Conservation (phyloP, 1,140 invertebrate genomes). For the Aphelinus certus region DNA sequence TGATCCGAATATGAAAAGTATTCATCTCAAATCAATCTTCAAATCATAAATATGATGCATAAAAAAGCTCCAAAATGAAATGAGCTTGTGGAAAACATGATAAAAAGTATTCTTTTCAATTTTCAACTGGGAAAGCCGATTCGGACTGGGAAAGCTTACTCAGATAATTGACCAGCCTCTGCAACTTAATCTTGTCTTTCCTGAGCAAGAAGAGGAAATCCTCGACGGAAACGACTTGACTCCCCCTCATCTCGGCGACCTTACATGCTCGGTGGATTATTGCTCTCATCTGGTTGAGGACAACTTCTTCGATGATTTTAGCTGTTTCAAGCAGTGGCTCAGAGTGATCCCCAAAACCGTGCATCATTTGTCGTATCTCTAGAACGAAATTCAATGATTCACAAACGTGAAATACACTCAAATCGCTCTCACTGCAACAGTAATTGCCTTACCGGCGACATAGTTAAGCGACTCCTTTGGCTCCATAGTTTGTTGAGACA, state of each 20-base stretch:
- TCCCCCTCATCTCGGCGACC: constrained; percentile 63
- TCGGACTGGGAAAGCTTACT: constrained; percentile 50
- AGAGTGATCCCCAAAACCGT: constrained; percentile 72
- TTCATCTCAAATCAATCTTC: no score
- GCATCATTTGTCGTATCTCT: constrained; percentile 74
- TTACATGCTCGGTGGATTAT: constrained; percentile 65
- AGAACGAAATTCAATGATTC: constrained; percentile 9
- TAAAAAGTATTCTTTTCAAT: background rate
- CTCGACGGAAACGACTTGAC: constrained; percentile 51
- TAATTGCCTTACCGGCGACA: no score
- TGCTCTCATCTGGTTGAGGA: constrained; percentile 69
- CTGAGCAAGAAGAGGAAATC: constrained; percentile 73
- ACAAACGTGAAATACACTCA: no score
- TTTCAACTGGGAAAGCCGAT: background rate
- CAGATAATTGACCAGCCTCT: constrained; percentile 69
- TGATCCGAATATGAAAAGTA: no score
- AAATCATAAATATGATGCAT: no score
- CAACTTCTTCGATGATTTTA: constrained; percentile 70
- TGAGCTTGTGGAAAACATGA: background rate
- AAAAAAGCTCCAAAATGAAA: no score
- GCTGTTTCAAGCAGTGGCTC: constrained; percentile 70
- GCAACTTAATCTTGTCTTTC: constrained; percentile 70
- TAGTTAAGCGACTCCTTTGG: no score
- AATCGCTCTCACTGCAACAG: no score
- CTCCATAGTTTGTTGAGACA: no score